Evolutionary conservation across 2,888 invertebrate genomes (phyloP).

Genomic region (Caenorhabditis drosophilae): DNA sequence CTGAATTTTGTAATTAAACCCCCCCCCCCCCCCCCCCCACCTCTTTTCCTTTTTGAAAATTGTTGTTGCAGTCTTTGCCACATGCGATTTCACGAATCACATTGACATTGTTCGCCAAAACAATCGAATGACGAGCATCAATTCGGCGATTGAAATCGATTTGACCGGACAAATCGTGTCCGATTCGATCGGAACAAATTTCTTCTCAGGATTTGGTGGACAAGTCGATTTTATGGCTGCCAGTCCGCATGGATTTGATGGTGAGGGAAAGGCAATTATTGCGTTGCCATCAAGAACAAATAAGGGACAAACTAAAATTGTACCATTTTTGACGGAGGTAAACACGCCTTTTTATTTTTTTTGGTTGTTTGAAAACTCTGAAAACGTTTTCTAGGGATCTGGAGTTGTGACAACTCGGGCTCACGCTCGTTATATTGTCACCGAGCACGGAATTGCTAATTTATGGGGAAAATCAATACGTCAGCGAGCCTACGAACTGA

Average conservation of each 20-base stretch:
- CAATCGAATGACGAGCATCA: slow-evolving; percentile 85
- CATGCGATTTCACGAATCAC: slow-evolving; percentile 48
- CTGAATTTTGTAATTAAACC: slow-evolving; percentile 74
- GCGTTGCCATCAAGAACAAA: slow-evolving; percentile 84
- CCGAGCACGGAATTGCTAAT: slow-evolving; percentile 77
- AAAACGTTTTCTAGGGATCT: slow-evolving; percentile 76
- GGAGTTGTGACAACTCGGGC: slow-evolving; percentile 90
- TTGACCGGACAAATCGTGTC: slow-evolving; percentile 89
- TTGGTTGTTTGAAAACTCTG: not conserved
- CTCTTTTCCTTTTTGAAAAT: not conserved
- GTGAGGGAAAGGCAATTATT: slow-evolving; percentile 83
- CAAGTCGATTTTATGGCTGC: slow-evolving; percentile 93
- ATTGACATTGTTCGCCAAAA: slow-evolving; percentile 76
- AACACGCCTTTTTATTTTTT: no score
- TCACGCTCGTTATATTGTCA: slow-evolving; percentile 89
- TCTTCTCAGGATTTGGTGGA: slow-evolving; percentile 83
- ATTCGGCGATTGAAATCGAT: slow-evolving; percentile 92
- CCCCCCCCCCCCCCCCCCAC: no score
- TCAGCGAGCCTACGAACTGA: slow-evolving; percentile 86
- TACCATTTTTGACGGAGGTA: slow-evolving; percentile 80
- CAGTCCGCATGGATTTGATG: slow-evolving; percentile 83
- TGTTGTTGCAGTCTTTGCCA: slow-evolving; percentile 37
- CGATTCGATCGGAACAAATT: slow-evolving; percentile 84
- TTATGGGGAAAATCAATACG: slow-evolving; percentile 70
- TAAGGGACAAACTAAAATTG: slow-evolving; percentile 83